A percentile compares a stretch with the other conserved stretches of the same genome.
Evolutionary conservation across 2,888 invertebrate species (phyloP).

Genomic region (Chymomyza procnemis): DNA sequence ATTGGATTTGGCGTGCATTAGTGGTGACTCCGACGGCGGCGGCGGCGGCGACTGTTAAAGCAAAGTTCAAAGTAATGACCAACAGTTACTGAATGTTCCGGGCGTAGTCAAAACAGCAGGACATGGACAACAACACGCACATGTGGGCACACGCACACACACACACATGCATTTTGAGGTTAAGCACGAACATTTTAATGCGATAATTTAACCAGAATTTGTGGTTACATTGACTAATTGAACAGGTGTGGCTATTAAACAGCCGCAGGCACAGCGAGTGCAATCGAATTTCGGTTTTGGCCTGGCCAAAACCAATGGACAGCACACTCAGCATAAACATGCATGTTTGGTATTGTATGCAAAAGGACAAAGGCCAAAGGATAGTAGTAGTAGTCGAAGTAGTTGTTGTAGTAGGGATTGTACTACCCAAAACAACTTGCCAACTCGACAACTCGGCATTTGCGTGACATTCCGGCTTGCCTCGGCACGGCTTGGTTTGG

Average conservation of each 20-base stretch:
- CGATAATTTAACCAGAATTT: constrained; percentile 78
- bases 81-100: constrained; percentile 18
- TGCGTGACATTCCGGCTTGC: constrained; percentile 61
- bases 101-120: not conserved
- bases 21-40: constrained; percentile 35
- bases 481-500: no score
- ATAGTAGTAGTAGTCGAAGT: no score
- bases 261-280: constrained; percentile 61
- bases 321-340: not conserved
- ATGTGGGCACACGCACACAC: constrained; percentile 22
- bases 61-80: constrained; percentile 52
- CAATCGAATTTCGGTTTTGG: constrained; percentile 49
- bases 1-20: not conserved
- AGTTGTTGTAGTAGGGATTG: no score
- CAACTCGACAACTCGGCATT: constrained; percentile 38
- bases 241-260: constrained; percentile 76
- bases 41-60: constrained; percentile 52
- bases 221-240: constrained; percentile 78
- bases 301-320: constrained; percentile 9
- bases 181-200: constrained; percentile 78
- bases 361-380: not conserved
- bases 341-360: not conserved
- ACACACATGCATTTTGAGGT: constrained; percentile 72
- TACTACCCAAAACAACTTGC: not conserved
- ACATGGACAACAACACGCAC: not conserved